These are phyloP conservation scores for Drosophila cardini DNA, from an alignment of 1,140 invertebrate species.

Conservation along the genomic window DNA sequence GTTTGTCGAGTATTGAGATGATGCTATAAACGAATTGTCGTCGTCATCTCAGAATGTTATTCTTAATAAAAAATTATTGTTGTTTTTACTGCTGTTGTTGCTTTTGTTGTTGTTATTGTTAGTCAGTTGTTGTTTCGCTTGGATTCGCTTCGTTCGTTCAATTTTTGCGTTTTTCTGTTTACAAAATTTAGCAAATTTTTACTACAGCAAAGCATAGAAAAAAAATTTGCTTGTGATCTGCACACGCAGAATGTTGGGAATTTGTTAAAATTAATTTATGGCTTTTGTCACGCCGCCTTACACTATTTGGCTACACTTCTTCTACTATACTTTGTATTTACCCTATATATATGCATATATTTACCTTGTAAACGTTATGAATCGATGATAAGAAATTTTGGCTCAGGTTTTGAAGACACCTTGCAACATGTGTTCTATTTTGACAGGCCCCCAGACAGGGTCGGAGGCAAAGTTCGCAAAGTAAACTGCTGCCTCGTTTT, in stretches of 20 bases:
- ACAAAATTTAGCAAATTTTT: constrained; percentile 54
- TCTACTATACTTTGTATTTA: constrained; percentile 14
- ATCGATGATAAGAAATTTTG: constrained; percentile 37
- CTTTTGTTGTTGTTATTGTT: constrained; percentile 31
- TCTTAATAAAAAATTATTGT: constrained; percentile 20
- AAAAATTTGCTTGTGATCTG: constrained; percentile 8
- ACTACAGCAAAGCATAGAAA: constrained; percentile 29
- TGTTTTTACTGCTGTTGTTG: constrained; percentile 1
- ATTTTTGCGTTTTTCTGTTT: constrained; percentile 47
- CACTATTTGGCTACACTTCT: constrained; percentile 55
- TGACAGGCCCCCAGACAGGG: constrained; percentile 33
- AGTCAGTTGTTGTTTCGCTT: constrained; percentile 60
- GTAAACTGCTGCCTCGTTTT: constrained; percentile 50
- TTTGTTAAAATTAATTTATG: constrained; percentile 79
- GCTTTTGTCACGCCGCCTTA: constrained; percentile 58
- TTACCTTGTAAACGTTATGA: constrained; percentile 11
- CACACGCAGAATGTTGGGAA: constrained; percentile 58
- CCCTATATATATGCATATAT: constrained; percentile 1
- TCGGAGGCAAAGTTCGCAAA: background rate
- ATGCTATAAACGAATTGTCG: constrained; percentile 79
- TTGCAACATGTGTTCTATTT: constrained; percentile 58
- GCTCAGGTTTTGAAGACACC: constrained; percentile 13
- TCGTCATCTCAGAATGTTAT: constrained; percentile 49
- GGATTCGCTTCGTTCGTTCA: constrained; percentile 67
- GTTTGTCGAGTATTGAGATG: constrained; percentile 38